Conservation (phyloP, 1,140 invertebrate species). For the Ditylenchus dipsaci region DNA sequence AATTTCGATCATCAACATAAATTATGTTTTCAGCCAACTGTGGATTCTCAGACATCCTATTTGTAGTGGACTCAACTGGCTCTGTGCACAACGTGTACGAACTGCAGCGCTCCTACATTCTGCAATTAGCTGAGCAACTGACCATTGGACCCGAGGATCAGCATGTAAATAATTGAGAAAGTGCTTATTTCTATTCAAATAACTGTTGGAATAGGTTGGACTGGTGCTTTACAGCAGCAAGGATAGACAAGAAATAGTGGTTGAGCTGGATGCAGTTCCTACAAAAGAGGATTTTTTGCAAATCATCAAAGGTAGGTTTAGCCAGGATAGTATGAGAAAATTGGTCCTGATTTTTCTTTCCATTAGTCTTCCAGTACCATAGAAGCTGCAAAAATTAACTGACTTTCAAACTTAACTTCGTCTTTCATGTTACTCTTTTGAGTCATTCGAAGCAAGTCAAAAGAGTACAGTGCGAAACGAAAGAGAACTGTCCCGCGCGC, state of each 20-base stretch:
- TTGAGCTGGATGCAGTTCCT: constrained; percentile 6
- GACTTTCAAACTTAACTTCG: too few relatives aligned
- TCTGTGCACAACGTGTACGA: constrained; percentile 10
- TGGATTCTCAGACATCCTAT: constrained; percentile 10
- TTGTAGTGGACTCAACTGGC: constrained; percentile 22
- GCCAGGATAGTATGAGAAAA: too few relatives aligned
- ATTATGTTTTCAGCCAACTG: background rate
- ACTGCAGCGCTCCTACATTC: constrained; percentile 6
- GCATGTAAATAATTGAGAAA: constrained; percentile 4
- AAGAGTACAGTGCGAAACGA: too few relatives aligned
- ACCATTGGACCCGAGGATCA: constrained; percentile 9
- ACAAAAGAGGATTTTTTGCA: constrained; percentile 4
- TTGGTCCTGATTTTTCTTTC: too few relatives aligned
- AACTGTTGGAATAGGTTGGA: too few relatives aligned
- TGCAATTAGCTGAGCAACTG: constrained; percentile 11
- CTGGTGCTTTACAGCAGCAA: constrained; percentile 27
- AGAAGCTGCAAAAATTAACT: too few relatives aligned
- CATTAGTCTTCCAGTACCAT: too few relatives aligned
- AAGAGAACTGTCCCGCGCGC: too few relatives aligned
- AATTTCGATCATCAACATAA: too few relatives aligned
- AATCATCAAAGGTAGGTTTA: too few relatives aligned
- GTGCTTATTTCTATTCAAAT: background rate
- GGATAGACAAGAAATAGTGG: constrained; percentile 10
- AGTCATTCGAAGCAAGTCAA: too few relatives aligned
- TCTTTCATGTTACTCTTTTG: too few relatives aligned